These are phyloP conservation scores for Blennius ocellaris DNA, from an alignment of 2,113 vertebrate genomes.

Conservation along the genomic window DNA sequence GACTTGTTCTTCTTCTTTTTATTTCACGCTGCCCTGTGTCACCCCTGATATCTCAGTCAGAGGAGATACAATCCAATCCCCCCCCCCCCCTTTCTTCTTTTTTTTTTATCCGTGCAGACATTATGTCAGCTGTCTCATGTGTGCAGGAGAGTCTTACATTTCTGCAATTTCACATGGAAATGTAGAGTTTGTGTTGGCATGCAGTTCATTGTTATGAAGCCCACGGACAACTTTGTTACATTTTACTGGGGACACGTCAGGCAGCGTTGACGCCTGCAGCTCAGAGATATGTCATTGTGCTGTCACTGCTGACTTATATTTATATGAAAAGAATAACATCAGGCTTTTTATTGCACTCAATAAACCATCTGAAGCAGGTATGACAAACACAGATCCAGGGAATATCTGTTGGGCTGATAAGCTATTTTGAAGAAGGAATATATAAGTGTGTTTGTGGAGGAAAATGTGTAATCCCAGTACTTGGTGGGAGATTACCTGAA, in stretches of 20 bases:
- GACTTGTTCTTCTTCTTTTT: slow-evolving; percentile 36
- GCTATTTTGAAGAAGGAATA: slow-evolving; percentile 32
- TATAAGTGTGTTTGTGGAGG: background rate
- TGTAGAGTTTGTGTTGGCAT: slow-evolving; percentile 1
- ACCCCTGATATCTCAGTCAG: slow-evolving; percentile 24
- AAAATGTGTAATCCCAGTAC: slow-evolving; percentile 43
- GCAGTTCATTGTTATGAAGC: slow-evolving; percentile 52
- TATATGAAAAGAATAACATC: slow-evolving; percentile 60
- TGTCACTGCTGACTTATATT: slow-evolving; percentile 53
- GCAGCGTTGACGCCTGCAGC: slow-evolving; percentile 38
- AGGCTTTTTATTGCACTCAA: slow-evolving; percentile 59
- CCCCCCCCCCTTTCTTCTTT: background rate
- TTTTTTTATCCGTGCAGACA: slow-evolving; percentile 25
- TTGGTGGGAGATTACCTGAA: slow-evolving; percentile 39
- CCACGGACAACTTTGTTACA: slow-evolving; percentile 41
- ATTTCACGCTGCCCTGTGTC: slow-evolving; percentile 39
- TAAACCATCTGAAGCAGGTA: slow-evolving; percentile 55
- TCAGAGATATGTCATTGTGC: slow-evolving; percentile 59
- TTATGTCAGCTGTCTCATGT: slow-evolving; percentile 38
- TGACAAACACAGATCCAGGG: slow-evolving; percentile 35
- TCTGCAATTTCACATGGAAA: slow-evolving; percentile 15
- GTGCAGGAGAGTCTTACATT: slow-evolving; percentile 18
- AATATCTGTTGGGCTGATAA: slow-evolving; percentile 55
- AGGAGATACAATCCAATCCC: background rate
- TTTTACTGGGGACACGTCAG: slow-evolving; percentile 46